A percentile compares a stretch with the other conserved stretches of the same genome.
Conservation (phyloP, 2,797 vertebrate genomes). For the Mormyrops boulengeri region DNA sequence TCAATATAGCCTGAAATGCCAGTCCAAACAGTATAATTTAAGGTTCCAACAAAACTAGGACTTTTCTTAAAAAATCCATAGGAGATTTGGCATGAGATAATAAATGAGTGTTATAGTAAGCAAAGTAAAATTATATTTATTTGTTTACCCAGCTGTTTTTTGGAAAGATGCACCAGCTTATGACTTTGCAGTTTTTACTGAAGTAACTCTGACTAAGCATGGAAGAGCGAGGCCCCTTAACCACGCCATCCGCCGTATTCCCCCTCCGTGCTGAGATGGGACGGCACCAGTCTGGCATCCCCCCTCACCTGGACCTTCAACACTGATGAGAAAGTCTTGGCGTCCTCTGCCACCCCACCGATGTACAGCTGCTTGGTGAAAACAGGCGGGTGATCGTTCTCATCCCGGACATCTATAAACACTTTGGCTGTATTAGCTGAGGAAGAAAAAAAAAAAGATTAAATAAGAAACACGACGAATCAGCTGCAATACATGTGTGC, state of each 20-base stretch:
- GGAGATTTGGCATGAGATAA: background rate
- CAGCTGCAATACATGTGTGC: background rate
- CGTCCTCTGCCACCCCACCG: slow-evolving; percentile 89
- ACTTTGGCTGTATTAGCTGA: slow-evolving; percentile 90
- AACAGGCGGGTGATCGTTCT: slow-evolving; percentile 84
- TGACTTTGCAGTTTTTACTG: background rate
- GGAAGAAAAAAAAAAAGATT: background rate
- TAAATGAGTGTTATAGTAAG: background rate
- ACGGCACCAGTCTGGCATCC: background rate
- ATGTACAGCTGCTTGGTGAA: slow-evolving; percentile 82
- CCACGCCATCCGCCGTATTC: background rate
- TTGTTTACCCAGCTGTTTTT: background rate
- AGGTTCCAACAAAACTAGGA: background rate
- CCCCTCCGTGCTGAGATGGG: background rate
- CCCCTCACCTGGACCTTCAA: slow-evolving; percentile 79
- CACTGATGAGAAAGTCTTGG: slow-evolving; percentile 89
- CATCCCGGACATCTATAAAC: slow-evolving; percentile 81
- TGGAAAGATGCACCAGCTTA: background rate
- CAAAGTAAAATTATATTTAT: background rate
- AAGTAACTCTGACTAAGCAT: background rate
- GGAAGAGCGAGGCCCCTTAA: background rate
- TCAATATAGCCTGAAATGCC: background rate
- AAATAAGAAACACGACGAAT: background rate
- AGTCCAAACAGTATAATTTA: background rate
- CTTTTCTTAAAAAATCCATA: background rate